Evolutionary conservation across 2,888 invertebrate genomes (phyloP).

Genomic region (Ichneumoninae sp.): DNA sequence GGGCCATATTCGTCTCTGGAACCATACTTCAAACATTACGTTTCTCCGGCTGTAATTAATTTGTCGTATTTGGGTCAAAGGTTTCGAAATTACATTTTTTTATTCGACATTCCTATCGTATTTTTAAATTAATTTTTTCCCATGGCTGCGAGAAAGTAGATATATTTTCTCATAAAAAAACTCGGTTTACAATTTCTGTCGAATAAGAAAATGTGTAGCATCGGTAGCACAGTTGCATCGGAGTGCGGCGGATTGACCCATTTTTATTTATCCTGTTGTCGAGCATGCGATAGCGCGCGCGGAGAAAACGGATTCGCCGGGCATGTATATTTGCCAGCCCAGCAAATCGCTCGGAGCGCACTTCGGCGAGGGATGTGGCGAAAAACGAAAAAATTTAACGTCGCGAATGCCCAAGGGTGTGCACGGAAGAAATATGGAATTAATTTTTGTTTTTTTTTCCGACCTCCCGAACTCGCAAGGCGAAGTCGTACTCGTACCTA

Average conservation of each 20-base stretch:
- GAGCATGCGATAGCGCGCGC: not conserved
- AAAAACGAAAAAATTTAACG: not conserved
- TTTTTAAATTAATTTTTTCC: not conserved
- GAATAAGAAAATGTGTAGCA: not conserved
- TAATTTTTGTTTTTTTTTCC: not conserved
- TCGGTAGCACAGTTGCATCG: not conserved
- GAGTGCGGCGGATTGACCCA: slow-evolving; percentile 7
- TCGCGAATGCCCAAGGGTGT: slow-evolving; percentile 1
- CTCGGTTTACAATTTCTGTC: not conserved
- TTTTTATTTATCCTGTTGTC: slow-evolving; percentile 19
- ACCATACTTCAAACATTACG: not conserved
- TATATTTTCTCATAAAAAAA: not conserved
- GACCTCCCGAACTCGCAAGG: not conserved
- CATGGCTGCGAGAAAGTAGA: not conserved
- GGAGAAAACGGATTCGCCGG: not conserved
- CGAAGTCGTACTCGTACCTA: not conserved
- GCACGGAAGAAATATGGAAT: not conserved
- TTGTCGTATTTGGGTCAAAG: not conserved
- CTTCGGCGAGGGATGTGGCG: not conserved
- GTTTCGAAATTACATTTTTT: not conserved
- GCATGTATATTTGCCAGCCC: not conserved
- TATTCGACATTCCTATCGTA: not conserved
- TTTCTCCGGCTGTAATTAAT: not conserved
- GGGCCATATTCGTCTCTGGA: not conserved
- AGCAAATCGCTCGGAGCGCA: not conserved